Evolutionary conservation across 2,113 vertebrate species (phyloP), one percentile per base, ranked within the genome.

Genomic region (Puntigrus tetrazona): DNA sequence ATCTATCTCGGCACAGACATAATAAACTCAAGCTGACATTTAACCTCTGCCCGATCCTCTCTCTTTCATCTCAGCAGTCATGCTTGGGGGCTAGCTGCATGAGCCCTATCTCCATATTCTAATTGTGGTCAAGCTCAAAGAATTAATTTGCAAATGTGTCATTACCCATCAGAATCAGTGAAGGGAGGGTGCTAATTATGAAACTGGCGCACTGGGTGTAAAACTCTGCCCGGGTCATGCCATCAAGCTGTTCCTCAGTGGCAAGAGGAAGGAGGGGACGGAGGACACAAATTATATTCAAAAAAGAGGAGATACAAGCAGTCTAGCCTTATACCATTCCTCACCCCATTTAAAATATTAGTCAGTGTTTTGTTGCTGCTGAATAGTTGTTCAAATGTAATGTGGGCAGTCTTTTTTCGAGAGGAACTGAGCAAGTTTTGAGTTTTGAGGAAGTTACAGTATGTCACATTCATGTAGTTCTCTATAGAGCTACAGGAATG

Each of bases 131-230:
- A 92, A 95, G 95, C 94, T 91, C 94, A 94, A 95, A 96, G 96
- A 97, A 98, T 98, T 97, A 96, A 98, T 98, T 98, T 98, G 96
- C 96, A 98, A 98, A 98, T 97, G 96, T 97, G 96, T 97, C 97
- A 97, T 98, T 98, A 97, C 94, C 96, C 96, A 97, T 97, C 96
- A 97, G 96, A 94, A 93, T 93, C 93, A 94, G 95, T 94, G 94
- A 95, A 96, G 96, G 97, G 97, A 97, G 97, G 96, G 95, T 96
- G 95, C 95, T 96, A 98, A 98, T 98, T 98, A 98, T 94, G 94
- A 93, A 92, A 92, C 92, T 91, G 93, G 93, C 90, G 90, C 86
- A 47, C 89, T 92, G 90, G 90, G 78, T 38, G 18, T 61, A 16
- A 61, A 77, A 81, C 4, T 34, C 31, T 55, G 85, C 76, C 59